Evolutionary conservation across 2,113 vertebrate species (phyloP).

Genomic region (Coptodon bakossiorum): DNA sequence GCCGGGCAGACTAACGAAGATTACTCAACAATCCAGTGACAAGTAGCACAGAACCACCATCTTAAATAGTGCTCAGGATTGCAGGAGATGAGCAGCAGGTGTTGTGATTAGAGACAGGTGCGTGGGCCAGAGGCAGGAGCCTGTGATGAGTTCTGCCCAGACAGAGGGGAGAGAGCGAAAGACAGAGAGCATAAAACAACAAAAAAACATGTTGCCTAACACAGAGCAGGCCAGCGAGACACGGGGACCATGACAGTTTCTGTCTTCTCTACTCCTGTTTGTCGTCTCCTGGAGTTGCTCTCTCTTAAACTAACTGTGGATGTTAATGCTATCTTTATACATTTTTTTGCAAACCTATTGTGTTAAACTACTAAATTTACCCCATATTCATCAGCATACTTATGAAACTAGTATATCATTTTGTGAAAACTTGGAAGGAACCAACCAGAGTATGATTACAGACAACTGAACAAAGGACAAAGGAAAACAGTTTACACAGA

Average conservation of each 20-base stretch:
- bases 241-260: background rate
- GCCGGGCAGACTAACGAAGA: rapidly evolving
- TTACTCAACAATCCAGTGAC: rapidly evolving
- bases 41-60: rapidly evolving
- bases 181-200: background rate
- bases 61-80: background rate
- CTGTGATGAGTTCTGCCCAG: background rate
- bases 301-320: background rate
- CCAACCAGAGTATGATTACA: background rate
- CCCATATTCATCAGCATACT: background rate
- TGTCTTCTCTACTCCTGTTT: background rate
- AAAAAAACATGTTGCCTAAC: rapidly evolving
- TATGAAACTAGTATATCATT: background rate
- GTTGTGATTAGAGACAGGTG: rapidly evolving
- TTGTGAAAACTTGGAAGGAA: background rate
- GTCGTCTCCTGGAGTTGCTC: rapidly evolving
- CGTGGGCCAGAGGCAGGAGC: background rate
- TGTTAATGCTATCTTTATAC: background rate
- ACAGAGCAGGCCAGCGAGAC: background rate
- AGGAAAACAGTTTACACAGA: background rate
- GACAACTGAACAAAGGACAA: background rate
- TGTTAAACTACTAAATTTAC: background rate
- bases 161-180: background rate
- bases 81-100: background rate
- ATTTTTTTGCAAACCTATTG: background rate